These are phyloP conservation scores for Pollenia griseotomentosa DNA, from an alignment of 2,888 invertebrate genomes.

Conservation along the genomic window DNA sequence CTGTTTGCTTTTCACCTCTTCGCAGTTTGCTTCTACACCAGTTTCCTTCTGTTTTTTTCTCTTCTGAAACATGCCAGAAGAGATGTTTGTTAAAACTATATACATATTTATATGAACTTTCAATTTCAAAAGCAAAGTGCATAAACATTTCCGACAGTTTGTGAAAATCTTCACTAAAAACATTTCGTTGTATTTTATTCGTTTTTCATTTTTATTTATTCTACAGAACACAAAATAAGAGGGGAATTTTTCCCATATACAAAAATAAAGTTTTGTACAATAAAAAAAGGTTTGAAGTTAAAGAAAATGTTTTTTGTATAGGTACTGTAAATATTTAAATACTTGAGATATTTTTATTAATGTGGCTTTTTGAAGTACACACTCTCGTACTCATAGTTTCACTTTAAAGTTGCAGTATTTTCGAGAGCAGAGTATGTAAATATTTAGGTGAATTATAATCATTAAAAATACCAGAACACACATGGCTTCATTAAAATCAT, in stretches of 20 bases:
- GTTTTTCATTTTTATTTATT: neutral
- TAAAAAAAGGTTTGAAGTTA: constrained; percentile 15
- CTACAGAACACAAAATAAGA: constrained; percentile 7
- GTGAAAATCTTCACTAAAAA: neutral
- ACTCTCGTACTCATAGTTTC: neutral
- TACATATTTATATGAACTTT: constrained; percentile 47
- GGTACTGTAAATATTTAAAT: constrained; percentile 9
- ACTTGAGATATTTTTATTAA: constrained; percentile 31
- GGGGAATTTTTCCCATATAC: neutral
- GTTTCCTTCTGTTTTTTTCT: neutral
- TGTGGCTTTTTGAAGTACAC: constrained; percentile 19
- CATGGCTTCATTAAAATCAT: constrained; percentile 23
- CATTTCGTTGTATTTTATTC: neutral
- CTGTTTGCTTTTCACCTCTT: neutral
- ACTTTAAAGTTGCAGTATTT: constrained; percentile 10
- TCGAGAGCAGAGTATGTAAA: neutral
- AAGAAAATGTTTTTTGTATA: constrained; percentile 19
- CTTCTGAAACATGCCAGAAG: constrained; percentile 5
- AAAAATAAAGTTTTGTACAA: neutral
- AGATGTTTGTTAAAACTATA: constrained; percentile 27
- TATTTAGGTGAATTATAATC: constrained; percentile 25
- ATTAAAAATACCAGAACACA: neutral
- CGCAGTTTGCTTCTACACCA: neutral
- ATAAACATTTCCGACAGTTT: constrained; percentile 52
- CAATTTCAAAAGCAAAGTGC: constrained; percentile 52